Evolutionary conservation across 2,113 vertebrate species (phyloP).

Genomic region (Clupea harengus): DNA sequence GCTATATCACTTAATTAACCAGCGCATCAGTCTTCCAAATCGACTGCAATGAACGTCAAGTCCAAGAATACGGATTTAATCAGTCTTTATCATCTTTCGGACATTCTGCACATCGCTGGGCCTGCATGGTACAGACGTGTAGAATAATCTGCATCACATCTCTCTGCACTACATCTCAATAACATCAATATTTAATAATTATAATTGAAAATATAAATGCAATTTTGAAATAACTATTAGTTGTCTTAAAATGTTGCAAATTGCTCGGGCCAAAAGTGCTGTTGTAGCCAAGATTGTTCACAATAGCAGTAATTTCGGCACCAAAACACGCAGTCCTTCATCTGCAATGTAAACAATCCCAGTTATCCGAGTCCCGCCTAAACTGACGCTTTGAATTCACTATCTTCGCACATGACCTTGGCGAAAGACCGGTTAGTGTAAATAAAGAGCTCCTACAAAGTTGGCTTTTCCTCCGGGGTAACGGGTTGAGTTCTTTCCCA

Average conservation of each 20-base stretch:
- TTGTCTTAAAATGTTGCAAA: neutral
- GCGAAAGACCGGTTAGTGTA: neutral
- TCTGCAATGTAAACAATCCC: neutral
- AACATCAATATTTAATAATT: neutral
- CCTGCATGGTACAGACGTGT: neutral
- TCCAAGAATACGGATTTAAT: too few relatives aligned
- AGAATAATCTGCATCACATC: neutral
- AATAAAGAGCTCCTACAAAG: neutral
- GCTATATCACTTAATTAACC: neutral
- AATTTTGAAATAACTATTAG: neutral
- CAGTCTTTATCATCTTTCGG: neutral
- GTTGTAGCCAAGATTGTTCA: neutral
- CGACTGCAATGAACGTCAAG: neutral
- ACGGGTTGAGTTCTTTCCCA: neutral
- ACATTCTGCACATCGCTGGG: neutral
- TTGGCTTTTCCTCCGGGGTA: neutral
- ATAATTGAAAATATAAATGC: neutral
- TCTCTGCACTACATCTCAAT: neutral
- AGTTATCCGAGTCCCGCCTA: neutral
- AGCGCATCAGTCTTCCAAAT: neutral
- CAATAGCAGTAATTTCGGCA: neutral
- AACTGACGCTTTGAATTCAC: neutral
- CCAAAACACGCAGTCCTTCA: neutral
- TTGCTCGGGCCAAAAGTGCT: neutral
- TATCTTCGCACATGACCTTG: slow-evolving; percentile 6